Percentiles rank a stretch among this genome's conserved stretches.
Conservation (phyloP, 1,140 invertebrate species). For the Chelonus insularis region DNA sequence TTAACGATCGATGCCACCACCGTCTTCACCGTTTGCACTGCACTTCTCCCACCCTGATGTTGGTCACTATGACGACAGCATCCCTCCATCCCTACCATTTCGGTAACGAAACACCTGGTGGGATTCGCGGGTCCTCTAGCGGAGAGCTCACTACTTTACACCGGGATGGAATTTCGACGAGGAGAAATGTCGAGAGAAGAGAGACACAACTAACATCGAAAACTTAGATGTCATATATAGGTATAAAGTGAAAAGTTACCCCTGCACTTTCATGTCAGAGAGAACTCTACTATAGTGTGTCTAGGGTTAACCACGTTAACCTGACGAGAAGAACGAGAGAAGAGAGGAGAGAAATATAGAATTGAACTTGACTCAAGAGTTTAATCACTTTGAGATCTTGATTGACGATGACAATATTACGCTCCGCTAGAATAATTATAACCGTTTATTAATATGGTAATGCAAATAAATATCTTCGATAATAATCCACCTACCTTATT, state of each 20-base stretch:
- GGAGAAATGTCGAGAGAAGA: constrained; percentile 4
- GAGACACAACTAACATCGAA: neutral
- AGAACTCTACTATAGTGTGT: neutral
- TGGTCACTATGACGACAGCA: constrained; percentile 53
- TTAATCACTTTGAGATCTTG: constrained; percentile 26
- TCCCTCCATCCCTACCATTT: constrained; percentile 46
- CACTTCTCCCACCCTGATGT: constrained; percentile 3
- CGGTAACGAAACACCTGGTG: constrained; percentile 37
- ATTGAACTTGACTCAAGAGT: constrained; percentile 13
- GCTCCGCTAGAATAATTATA: neutral
- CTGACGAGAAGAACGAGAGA: neutral
- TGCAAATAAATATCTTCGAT: neutral
- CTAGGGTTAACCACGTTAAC: constrained; percentile 22
- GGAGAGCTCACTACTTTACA: constrained; percentile 22
- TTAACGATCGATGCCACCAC: constrained; percentile 57
- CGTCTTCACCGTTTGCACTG: constrained; percentile 29
- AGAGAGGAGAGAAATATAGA: neutral
- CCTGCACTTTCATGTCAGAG: neutral
- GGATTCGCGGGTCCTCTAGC: constrained; percentile 28
- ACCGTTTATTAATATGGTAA: neutral
- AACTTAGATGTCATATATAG: constrained; percentile 7
- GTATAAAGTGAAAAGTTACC: neutral
- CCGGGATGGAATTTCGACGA: constrained; percentile 16
- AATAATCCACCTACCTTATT: too few species aligned
- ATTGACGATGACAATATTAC: constrained; percentile 19